Evolutionary conservation across 2,888 invertebrate species (phyloP).

Genomic region (Noctua pronuba): DNA sequence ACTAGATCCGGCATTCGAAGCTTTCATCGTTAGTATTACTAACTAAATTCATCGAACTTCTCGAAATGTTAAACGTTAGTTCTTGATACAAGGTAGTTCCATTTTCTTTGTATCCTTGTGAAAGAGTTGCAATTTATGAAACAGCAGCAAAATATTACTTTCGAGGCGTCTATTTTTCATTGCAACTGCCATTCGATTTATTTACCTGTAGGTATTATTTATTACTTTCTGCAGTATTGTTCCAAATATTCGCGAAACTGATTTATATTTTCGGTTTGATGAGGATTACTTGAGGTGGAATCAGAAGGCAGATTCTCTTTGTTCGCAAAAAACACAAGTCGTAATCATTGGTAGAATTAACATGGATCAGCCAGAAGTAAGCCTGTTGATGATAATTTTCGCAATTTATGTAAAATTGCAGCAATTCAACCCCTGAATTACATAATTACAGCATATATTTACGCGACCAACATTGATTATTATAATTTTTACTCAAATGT

Average conservation of each 20-base stretch:
- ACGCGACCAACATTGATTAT: slow-evolving; percentile 18
- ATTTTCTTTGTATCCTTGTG: slow-evolving; percentile 60
- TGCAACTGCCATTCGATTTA: slow-evolving; percentile 70
- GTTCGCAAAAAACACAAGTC: not conserved
- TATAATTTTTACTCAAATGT: slow-evolving; percentile 43
- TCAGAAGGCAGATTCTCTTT: slow-evolving; percentile 7
- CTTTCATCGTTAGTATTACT: slow-evolving; percentile 15
- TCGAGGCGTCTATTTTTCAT: slow-evolving; percentile 68
- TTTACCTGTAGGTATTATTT: slow-evolving; percentile 64
- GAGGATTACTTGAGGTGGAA: slow-evolving; percentile 3
- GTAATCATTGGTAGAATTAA: not conserved
- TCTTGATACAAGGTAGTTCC: slow-evolving; percentile 40
- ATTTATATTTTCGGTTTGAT: slow-evolving; percentile 38
- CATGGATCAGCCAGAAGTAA: not conserved
- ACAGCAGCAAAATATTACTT: slow-evolving; percentile 75
- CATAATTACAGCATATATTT: slow-evolving; percentile 11
- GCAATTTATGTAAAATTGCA: slow-evolving; percentile 4
- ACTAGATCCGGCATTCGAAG: slow-evolving; percentile 23
- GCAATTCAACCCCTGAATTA: slow-evolving; percentile 8
- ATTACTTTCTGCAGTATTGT: slow-evolving; percentile 58
- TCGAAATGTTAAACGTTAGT: slow-evolving; percentile 1
- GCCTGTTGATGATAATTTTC: not conserved
- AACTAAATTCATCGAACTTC: slow-evolving; percentile 11
- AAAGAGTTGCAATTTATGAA: slow-evolving; percentile 72
- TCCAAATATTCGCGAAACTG: slow-evolving; percentile 44